Base-by-base conservation (phyloP, 2,113 vertebrate species). In the Muscicapa adusta region DNA sequence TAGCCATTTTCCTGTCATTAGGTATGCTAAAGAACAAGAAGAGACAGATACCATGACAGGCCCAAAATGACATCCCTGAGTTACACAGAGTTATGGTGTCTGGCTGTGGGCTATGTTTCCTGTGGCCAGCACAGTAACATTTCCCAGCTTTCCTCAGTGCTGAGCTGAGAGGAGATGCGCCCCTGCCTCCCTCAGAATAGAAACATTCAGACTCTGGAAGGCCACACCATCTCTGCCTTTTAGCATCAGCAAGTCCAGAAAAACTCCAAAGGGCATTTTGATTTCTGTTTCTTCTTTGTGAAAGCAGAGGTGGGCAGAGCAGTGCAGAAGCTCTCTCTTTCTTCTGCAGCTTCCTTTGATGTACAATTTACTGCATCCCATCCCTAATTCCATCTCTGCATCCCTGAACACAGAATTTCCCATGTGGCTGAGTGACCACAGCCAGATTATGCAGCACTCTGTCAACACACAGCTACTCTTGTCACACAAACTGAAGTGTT, bases 61-160 rank as follows among this genome's bases (percentile, higher is more conserved):
- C 75, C 81, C 67, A 78, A 94, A 92, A 63, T 68, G 70, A 68
- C 28, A 68, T 74, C 38, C 57, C 12, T 48, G 73, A 81, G 57
- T 78, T 92, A 67, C 92, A 74, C 13, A 75, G 57, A 93, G n/a
- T 38, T 84, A 29, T 45, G 36, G 29, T 42, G 24, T 85, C 16
- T 72, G 70, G 48, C 77, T 48, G 57, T 51, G 66, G 74, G 34
- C 81, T 92, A 1, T 54, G 50, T 83, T 70, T 91, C 77, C 45
- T 8, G 24, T 68, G 51, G 31, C 22, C 68, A 78, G 50, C 54
- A 60, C 9, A 31, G 43, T 31, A 68, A 40, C 18, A 20, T 89
- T 85, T 60, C 66, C 26, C 53, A 85, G 45, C 25, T 76, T 66
- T 79, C 9, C 62, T 54, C 66, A 38, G 66, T 4, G 29, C 34